Conservation (phyloP, 1,140 invertebrate species). For the Hylyphantes graminicola region DNA sequence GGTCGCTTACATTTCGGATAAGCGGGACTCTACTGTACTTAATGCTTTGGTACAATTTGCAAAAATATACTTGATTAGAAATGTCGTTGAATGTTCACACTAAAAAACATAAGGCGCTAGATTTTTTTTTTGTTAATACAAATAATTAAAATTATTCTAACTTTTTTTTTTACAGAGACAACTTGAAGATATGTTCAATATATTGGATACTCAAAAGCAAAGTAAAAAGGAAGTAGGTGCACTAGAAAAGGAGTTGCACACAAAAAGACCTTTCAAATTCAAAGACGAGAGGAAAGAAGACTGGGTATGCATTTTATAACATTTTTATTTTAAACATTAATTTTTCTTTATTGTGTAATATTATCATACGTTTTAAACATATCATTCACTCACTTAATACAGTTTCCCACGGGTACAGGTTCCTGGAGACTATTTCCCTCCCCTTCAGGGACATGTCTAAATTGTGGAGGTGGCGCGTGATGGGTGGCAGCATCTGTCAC, state of each 20-base stretch:
- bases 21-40: background rate
- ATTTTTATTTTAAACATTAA: no score
- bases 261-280: slow-evolving; percentile 30
- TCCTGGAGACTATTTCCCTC: no score
- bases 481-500: no score
- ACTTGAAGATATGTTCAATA: slow-evolving; percentile 44
- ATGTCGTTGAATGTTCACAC: background rate
- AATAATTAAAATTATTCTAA: background rate
- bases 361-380: no score
- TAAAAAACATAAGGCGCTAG: no score
- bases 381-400: no score
- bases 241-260: background rate
- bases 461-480: no score
- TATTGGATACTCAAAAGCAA: slow-evolving; percentile 12
- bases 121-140: background rate
- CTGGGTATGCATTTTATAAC: slow-evolving; percentile 1
- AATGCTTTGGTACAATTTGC: background rate
- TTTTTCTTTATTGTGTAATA: no score
- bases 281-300: slow-evolving; percentile 36
- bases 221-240: background rate
- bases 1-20: no score
- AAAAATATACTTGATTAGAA: background rate
- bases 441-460: no score
- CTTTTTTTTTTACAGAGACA: slow-evolving; percentile 23
- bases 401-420: no score